Evolutionary conservation across 2,113 vertebrate species (phyloP).

Genomic region (Bucco capensis): DNA sequence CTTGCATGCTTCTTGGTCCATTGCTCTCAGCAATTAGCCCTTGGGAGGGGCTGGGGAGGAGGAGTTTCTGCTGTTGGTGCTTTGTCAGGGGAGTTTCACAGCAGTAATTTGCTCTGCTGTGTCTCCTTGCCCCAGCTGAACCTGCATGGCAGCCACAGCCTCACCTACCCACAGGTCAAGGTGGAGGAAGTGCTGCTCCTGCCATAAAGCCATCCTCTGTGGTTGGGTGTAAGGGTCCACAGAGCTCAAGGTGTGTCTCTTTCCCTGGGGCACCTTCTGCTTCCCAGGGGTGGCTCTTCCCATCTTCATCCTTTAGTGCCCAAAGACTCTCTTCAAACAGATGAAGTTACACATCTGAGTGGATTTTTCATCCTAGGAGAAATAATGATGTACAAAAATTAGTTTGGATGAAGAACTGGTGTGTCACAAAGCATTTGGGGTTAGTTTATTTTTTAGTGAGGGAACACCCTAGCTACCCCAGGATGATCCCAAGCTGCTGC

Average conservation of each 20-base stretch:
- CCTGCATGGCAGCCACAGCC: neutral
- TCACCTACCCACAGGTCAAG: neutral
- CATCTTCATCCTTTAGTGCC: accelerated
- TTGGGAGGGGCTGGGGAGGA: conserved; percentile 17
- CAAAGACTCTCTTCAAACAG: too few species aligned
- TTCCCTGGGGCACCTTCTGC: neutral
- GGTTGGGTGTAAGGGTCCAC: accelerated
- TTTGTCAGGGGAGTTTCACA: neutral
- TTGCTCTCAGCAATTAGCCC: neutral
- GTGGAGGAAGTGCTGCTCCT: accelerated
- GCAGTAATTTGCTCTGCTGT: neutral
- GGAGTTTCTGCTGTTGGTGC: neutral
- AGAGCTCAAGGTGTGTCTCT: accelerated
- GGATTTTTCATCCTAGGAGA: neutral
- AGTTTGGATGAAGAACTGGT: neutral
- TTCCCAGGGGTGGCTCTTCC: neutral
- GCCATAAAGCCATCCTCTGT: accelerated
- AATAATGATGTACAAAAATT: neutral
- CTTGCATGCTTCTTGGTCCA: neutral
- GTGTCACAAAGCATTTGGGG: neutral
- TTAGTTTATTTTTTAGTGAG: neutral
- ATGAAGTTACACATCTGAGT: accelerated
- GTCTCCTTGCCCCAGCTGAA: neutral
- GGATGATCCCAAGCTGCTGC: neutral
- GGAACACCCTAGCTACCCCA: neutral